Evolutionary conservation across 1,140 invertebrate species (phyloP).

Genomic region (Atta texana): DNA sequence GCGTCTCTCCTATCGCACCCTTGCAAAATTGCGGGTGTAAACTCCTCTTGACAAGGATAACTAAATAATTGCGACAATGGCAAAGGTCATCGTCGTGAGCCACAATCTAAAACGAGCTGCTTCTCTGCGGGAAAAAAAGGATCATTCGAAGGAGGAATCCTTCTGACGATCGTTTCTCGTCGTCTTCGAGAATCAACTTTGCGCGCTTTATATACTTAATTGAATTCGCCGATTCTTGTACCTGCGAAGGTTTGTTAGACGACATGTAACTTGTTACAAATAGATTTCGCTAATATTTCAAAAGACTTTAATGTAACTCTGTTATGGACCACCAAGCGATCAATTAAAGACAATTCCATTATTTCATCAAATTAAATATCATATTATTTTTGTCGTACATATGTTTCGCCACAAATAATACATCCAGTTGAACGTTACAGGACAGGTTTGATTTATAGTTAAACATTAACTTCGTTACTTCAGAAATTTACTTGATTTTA

Average conservation of each 20-base stretch:
- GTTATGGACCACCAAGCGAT: background rate
- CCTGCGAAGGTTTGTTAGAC: background rate
- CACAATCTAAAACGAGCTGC: background rate
- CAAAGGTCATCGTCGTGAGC: background rate
- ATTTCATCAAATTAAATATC: background rate
- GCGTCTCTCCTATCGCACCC: too few relatives aligned
- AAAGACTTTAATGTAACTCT: background rate
- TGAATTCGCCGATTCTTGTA: conserved; percentile 15
- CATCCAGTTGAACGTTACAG: background rate
- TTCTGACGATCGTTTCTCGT: background rate
- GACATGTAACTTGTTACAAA: background rate
- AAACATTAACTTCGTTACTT: conserved; percentile 16
- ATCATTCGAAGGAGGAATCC: background rate
- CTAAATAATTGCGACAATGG: background rate
- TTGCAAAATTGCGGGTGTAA: background rate
- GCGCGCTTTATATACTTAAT: conserved; percentile 3
- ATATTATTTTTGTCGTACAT: background rate
- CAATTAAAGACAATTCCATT: background rate
- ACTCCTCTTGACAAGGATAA: background rate
- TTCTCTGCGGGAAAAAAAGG: background rate
- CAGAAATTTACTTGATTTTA: conserved; percentile 40
- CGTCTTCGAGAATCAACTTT: conserved; percentile 1
- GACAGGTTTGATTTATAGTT: background rate
- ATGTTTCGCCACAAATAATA: background rate
- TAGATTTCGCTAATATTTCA: conserved; percentile 14